Base-by-base conservation (phyloP, 2,113 vertebrate species). In the Hemichromis elongatus region DNA sequence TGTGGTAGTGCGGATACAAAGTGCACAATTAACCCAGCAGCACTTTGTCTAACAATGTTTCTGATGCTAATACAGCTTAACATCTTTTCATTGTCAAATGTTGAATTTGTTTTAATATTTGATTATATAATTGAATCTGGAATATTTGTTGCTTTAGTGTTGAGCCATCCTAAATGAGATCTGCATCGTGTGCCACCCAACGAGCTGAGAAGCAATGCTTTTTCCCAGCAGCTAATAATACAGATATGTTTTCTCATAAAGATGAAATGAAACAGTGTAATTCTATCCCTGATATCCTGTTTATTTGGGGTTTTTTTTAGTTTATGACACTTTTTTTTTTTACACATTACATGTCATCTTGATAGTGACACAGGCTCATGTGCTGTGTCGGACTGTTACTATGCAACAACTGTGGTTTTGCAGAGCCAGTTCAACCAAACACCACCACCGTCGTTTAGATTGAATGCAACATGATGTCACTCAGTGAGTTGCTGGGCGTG, bases 391-490 rank as follows among this genome's bases (percentile, higher is more conserved):
- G 78, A 54, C 47, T 47, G 53, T 45, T 66, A 84, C 63, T 66
- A 13, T 35, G 28, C 9, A 8, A 18, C 12, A 8, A 42, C 45
- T 59, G 77, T 54, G 85, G 56, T 18, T 50, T 52, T 30, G 66
- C 57, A 54, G 53, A 55, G n/a, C 61, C 66, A 13, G 47, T 28
- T 18, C 57, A 47, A 28, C 35, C 53, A 78, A 66, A 68, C 81
- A 6, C 13, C 55, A 45, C 19, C 9, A 5, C 26, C 16, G 59
- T 83, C 45, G 4, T n/a, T 77, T 80, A 61, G 61, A 84, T 73
- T 55, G 66, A 33, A 82, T 40, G 50, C 82, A 70, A 35, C 68
- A 57, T 81, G 87, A 91, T 85, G 88, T 92, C 90, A 89, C 70
- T 3, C 3, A 56, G 75, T 9, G 77, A 80, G 47, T 68, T 70